phyloP scores from a whole-genome alignment of 2,888 invertebrate species.

The Brassicogethes aeneus region DNA sequence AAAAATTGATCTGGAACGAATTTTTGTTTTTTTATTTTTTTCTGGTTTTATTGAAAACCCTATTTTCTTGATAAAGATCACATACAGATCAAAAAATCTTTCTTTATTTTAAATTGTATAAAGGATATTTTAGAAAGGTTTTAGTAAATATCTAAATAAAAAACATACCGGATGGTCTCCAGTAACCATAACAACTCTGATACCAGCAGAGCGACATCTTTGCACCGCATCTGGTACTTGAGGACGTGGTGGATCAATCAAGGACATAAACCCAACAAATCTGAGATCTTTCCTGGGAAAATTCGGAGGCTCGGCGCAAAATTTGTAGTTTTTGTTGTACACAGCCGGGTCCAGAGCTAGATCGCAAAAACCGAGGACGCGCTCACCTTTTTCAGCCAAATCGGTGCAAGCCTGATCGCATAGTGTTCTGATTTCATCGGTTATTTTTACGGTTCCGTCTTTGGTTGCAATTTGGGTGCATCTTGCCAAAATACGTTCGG shows the following conservation, averaged over 20 bases:
- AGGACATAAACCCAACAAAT: constrained; percentile 55
- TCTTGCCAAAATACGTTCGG: constrained; percentile 60
- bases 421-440: constrained; percentile 45
- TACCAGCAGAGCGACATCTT: constrained; percentile 68
- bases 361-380: constrained; percentile 68
- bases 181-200: constrained; percentile 74
- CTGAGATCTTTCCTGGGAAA: constrained; percentile 58
- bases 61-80: too few species aligned
- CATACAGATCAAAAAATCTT: too few species aligned
- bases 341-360: constrained; percentile 43
- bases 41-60: too few species aligned
- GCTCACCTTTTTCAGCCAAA: constrained; percentile 69
- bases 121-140: too few species aligned
- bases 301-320: constrained; percentile 55
- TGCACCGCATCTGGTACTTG: constrained; percentile 56
- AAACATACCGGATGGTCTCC: constrained; percentile 65
- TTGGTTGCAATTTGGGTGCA: constrained; percentile 53
- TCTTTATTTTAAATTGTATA: too few species aligned
- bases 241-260: constrained; percentile 59
- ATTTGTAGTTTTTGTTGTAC: constrained; percentile 48
- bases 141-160: constrained; percentile 31
- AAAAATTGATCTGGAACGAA: too few species aligned
- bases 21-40: too few species aligned
- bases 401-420: constrained; percentile 66
- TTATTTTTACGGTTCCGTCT: constrained; percentile 47